phyloP scores from a whole-genome alignment of 92 coral and sea anemone species.

The Palythoa heliodiscus region DNA sequence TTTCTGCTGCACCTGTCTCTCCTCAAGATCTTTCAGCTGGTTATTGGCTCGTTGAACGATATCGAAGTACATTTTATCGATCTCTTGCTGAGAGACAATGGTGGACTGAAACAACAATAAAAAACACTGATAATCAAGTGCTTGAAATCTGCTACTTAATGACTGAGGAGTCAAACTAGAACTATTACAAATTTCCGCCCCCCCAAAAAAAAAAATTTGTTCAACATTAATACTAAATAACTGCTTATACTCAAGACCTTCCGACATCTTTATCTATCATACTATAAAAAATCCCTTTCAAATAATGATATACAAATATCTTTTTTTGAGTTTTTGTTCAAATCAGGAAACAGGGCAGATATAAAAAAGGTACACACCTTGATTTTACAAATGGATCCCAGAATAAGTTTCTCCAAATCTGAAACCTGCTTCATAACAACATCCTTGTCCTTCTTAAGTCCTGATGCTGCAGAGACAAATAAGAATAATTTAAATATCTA shows the following conservation, averaged over 20 bases:
- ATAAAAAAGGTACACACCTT: slow-evolving; percentile 59
- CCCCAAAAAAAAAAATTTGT: no score
- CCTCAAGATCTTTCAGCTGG: slow-evolving; percentile 80
- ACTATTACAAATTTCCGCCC: no score
- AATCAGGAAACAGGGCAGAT: no score
- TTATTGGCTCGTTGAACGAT: slow-evolving; percentile 79
- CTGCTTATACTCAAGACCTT: no score
- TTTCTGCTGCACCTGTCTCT: slow-evolving; percentile 85
- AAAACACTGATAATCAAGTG: no score
- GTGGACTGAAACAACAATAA: slow-evolving; percentile 55
- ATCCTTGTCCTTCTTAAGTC: slow-evolving; percentile 84
- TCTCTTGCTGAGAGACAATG: slow-evolving; percentile 74
- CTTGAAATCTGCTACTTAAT: no score
- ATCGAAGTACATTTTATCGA: slow-evolving; percentile 70
- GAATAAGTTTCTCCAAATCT: slow-evolving; percentile 71
- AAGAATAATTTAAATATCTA: background rate
- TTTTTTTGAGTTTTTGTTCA: no score
- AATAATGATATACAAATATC: no score
- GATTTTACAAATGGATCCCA: slow-evolving; percentile 70
- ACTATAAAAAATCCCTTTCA: no score
- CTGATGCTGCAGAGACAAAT: slow-evolving; percentile 52
- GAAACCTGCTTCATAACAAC: slow-evolving; percentile 64
- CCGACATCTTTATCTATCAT: no score
- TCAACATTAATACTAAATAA: no score
- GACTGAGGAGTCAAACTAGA: no score